Evolutionary conservation across 2,888 invertebrate species (phyloP), one percentile per base, ranked within the genome.

Genomic region (Ophion ellenae): DNA sequence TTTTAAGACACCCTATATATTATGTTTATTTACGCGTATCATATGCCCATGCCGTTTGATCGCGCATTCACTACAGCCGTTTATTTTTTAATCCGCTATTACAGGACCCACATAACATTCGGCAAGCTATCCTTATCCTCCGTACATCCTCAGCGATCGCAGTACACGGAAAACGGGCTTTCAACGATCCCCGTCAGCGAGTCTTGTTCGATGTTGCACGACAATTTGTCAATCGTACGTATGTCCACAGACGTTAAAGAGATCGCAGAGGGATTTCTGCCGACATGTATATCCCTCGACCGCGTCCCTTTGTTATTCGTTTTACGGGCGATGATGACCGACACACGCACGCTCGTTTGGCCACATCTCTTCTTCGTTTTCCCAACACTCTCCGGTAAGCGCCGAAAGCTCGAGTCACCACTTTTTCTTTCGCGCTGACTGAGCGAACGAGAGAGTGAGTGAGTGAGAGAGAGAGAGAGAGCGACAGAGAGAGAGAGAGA

Each of bases 211-310:
- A 17, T 69, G 47, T 69, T 61, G 57, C 17, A 69, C 63, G 73
- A 47, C 64, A 57, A 84, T 74, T 73, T 75, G 61, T 80, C 75
- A 66, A 64, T 76, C 40, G 74, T 14, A 64, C 61, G 20, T 63
- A 59, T 24, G n/a, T 59, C 40, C 28, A 71, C 63, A 57, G 36
- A 69, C 20, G 73, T 71, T 80, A 71, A 79, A 79, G 47, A 79
- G 71, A 71, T 78, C 74, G 28, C 40, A 67, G 24, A 40, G 59
- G 67, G 59, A 71, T 69, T 73, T 53, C 70, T 24, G 20, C 61
- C 40, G 40, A 6, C 6, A 40, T 40, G 28, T 28, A 24, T 61
- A 57, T 70, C 10, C 67, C 3, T 24, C 14, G 20, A 40, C 47
- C n/a, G 2, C 14, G 47, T 47, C 47, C 10, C 71, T 83, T 71